Conservation (phyloP, 2,797 vertebrate genomes). For the Peromyscus aztecus region DNA sequence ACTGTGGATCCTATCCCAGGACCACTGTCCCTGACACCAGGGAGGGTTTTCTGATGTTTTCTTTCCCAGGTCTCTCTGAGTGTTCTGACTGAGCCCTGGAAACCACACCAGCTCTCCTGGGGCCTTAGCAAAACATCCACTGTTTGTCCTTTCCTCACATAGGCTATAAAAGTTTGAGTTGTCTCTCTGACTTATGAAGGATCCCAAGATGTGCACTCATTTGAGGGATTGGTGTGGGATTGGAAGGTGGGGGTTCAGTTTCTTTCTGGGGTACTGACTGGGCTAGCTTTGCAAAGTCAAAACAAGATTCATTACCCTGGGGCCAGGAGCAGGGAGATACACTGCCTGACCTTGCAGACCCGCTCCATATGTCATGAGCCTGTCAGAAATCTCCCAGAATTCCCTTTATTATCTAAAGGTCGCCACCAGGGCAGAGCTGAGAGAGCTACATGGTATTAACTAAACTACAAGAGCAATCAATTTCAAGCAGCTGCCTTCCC, state of each 20-base stretch:
- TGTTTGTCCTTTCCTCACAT: conserved; percentile 12
- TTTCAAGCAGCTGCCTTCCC: conserved; percentile 64
- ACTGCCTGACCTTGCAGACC: conserved; percentile 79
- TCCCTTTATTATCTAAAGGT: conserved; percentile 86
- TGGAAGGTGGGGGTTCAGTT: background rate
- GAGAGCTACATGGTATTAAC: conserved; percentile 72
- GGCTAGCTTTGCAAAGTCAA: conserved; percentile 75
- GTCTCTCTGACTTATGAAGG: conserved; percentile 70
- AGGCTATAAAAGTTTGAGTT: background rate
- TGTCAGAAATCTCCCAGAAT: conserved; percentile 85
- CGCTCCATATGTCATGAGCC: conserved; percentile 82
- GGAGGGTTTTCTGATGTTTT: background rate
- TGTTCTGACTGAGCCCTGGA: background rate
- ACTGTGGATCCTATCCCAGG: background rate
- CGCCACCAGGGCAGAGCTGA: conserved; percentile 81
- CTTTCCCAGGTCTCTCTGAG: conserved; percentile 24
- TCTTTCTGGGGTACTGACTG: conserved; percentile 57
- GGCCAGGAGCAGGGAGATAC: conserved; percentile 77
- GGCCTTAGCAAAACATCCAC: conserved; percentile 72
- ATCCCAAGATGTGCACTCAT: conserved; percentile 46
- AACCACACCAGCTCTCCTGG: conserved; percentile 62
- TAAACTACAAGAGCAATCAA: conserved; percentile 73
- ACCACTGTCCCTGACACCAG: background rate
- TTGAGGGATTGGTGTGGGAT: background rate
- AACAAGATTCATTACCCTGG: conserved; percentile 81